These are phyloP conservation scores for Pithys albifrons DNA, from an alignment of 2,113 vertebrate genomes.

Conservation along the genomic window DNA sequence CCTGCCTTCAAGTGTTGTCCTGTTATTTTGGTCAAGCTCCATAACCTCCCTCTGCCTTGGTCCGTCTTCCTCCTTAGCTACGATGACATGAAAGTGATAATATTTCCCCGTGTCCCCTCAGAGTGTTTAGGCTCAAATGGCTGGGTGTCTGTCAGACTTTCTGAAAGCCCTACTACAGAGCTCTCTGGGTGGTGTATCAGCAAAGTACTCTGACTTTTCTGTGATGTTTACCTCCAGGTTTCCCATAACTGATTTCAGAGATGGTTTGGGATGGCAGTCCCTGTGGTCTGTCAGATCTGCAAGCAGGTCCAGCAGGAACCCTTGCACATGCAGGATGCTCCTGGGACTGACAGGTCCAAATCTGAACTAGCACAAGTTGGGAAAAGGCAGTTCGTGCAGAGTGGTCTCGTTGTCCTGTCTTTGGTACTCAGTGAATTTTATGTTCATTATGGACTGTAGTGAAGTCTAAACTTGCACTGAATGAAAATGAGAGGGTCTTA, in stretches of 20 bases:
- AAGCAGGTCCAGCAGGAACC: not conserved
- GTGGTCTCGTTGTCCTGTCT: not conserved
- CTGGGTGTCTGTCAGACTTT: not conserved
- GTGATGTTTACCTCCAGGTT: not conserved
- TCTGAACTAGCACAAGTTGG: not conserved
- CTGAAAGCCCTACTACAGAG: not conserved
- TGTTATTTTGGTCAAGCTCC: conserved; percentile 11
- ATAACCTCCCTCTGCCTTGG: not conserved
- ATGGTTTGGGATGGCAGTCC: not conserved
- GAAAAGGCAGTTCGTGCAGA: not conserved
- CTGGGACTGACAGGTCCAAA: not conserved
- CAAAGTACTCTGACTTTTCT: not conserved
- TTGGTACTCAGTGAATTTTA: not conserved
- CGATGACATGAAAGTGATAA: not conserved
- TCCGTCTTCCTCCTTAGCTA: not conserved
- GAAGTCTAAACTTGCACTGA: not conserved
- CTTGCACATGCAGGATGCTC: not conserved
- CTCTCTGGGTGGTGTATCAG: not conserved
- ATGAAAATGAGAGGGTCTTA: not conserved
- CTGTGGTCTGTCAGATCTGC: not conserved
- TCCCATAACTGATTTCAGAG: not conserved
- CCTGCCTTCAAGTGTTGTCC: not conserved
- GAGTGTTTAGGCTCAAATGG: not conserved
- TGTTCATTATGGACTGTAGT: not conserved
- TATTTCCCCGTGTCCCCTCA: not conserved